Percentiles rank a stretch among this genome's conserved stretches.
Evolutionary conservation across 2,888 invertebrate species (phyloP).

Genomic region (Lasioglossum morio): DNA sequence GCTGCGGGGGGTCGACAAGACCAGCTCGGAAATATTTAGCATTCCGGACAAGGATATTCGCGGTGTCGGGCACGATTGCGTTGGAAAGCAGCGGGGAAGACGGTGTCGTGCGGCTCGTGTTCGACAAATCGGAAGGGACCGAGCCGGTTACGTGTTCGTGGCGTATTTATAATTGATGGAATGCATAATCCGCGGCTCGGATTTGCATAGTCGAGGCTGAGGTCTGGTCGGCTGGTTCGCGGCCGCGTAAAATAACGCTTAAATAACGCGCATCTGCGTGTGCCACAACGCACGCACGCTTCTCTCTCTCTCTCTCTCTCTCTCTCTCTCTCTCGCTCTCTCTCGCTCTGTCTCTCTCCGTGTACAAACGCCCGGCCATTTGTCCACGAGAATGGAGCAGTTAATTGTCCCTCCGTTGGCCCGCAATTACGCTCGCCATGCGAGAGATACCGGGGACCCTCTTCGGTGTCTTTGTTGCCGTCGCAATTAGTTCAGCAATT

Average conservation of each 20-base stretch:
- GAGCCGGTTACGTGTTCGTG: constrained; percentile 6
- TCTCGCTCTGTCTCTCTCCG: background rate
- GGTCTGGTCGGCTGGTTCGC: constrained; percentile 10
- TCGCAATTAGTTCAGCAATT: constrained; percentile 65
- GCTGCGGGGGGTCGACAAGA: background rate
- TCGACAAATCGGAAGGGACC: constrained; percentile 8
- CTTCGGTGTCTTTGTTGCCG: constrained; percentile 46
- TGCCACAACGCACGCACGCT: background rate
- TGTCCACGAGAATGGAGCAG: constrained; percentile 67
- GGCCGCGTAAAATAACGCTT: constrained; percentile 59
- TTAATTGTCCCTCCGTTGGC: constrained; percentile 68
- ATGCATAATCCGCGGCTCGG: constrained; percentile 61
- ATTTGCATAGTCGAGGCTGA: constrained; percentile 60
- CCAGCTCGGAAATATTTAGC: background rate
- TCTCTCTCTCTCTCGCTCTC: too few relatives aligned
- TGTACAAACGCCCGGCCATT: constrained; percentile 57
- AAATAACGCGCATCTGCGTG: constrained; percentile 54
- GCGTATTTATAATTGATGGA: constrained; percentile 64
- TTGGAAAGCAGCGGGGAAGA: background rate
- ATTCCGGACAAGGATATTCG: constrained; percentile 2
- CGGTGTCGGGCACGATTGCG: background rate
- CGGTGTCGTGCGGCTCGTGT: constrained; percentile 2
- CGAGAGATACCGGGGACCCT: constrained; percentile 45
- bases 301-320: background rate
- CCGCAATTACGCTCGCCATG: constrained; percentile 69